phyloP scores from a whole-genome alignment of 2,113 vertebrate species.

The Tiliqua scincoides region DNA sequence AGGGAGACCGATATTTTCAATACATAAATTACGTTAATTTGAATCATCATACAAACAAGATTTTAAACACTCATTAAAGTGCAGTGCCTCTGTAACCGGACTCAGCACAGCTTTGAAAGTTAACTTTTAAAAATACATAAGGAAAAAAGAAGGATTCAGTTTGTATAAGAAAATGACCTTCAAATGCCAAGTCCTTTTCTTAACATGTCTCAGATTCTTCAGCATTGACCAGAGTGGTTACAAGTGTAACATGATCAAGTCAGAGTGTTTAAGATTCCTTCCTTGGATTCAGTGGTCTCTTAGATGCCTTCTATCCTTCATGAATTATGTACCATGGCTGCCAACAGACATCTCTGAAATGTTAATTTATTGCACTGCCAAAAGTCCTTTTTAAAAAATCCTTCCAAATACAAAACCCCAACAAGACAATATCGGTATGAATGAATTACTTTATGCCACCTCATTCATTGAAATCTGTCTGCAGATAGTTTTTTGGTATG shows the following conservation, averaged over 20 bases:
- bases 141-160: slow-evolving; percentile 12
- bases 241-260: slow-evolving; percentile 63
- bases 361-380: slow-evolving; percentile 27
- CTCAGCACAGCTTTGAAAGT: neutral
- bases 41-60: too few species aligned
- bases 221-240: slow-evolving; percentile 51
- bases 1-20: too few species aligned
- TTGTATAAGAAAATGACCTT: slow-evolving; percentile 17
- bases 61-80: neutral
- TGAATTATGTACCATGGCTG: slow-evolving; percentile 44
- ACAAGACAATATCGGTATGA: slow-evolving; percentile 18
- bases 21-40: neutral
- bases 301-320: slow-evolving; percentile 25
- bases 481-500: neutral
- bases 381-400: neutral
- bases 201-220: slow-evolving; percentile 30
- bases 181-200: slow-evolving; percentile 22
- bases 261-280: slow-evolving; percentile 61
- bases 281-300: slow-evolving; percentile 46
- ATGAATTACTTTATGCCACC: neutral
- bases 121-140: neutral
- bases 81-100: neutral
- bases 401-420: slow-evolving; percentile 7
- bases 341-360: slow-evolving; percentile 43
- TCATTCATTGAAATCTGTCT: neutral